Evolutionary conservation across 2,113 vertebrate genomes (phyloP), one percentile per base, ranked within the genome.

Genomic region (Apodemus sylvaticus): DNA sequence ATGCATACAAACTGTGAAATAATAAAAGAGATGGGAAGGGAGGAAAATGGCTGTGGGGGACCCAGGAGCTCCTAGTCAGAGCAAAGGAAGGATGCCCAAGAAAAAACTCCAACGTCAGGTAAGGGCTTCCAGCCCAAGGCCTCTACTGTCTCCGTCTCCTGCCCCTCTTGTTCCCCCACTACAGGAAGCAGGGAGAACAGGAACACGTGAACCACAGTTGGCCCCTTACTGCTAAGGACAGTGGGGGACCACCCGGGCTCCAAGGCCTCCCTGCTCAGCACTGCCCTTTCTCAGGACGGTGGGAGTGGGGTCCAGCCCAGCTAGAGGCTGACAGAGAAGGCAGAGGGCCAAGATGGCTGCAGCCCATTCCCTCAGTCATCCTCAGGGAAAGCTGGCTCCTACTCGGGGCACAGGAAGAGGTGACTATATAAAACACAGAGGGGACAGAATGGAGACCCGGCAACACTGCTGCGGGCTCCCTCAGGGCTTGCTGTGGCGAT

Each of bases 401-500:
- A 31, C 26, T 60, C 79, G 7, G 20, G 42, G 36, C 34, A 70
- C 78, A 78, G 62, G 3, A 48, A 42, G 26, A 7, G 42, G 86
- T 16, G 73, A 48, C 55, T 26, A 17, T 0, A 7, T 42, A 62
- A 34, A 22, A 53, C 3, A 2, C 5, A 3, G 42, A 77, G 53
- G 4, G 70, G 4, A 1, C 0, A 34, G 34, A 55, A 42, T 42
- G 42, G 13, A 42, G 20, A 51, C n/a, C 0, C n/a, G 70, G 51
- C 13, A 34, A 22, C 82, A 16, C 29, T 78, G 10, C 48, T 24
- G 70, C 45, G 48, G 86, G 58, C 82, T 53, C 64, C 73, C 64
- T 31, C 24, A 62, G 76, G 13, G 48, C 70, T 22, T 1, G 1
- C 36, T 10, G 4, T 4, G 5, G 45, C 7, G 0, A 71, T 3